Conservation (phyloP, 2,888 invertebrate genomes). For the Zonitis immaculata region DNA sequence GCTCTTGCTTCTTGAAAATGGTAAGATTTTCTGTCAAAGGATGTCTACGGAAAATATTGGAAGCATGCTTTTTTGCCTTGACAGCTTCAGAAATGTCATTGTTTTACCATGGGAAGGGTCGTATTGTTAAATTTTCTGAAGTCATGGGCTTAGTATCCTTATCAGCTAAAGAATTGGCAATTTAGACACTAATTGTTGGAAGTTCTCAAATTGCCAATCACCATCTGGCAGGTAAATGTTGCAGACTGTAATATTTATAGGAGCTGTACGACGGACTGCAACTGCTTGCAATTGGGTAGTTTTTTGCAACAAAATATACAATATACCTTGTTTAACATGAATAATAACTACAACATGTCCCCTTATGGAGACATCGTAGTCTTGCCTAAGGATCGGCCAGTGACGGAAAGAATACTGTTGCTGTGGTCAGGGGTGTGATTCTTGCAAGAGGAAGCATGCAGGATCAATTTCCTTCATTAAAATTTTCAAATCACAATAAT, state of each 20-base stretch:
- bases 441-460: background rate
- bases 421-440: background rate
- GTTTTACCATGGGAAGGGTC: slow-evolving; percentile 10
- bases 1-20: slow-evolving; percentile 8
- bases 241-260: background rate
- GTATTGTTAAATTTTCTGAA: background rate
- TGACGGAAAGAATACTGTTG: background rate
- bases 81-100: background rate
- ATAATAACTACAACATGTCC: too few relatives aligned
- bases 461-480: background rate
- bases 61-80: slow-evolving; percentile 6
- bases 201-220: too few relatives aligned
- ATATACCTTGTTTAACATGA: background rate
- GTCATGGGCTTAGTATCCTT: background rate
- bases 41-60: slow-evolving; percentile 6
- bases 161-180: background rate
- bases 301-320: background rate
- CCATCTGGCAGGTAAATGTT: too few relatives aligned
- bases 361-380: background rate
- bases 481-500: background rate
- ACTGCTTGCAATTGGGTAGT: background rate
- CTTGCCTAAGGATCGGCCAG: background rate
- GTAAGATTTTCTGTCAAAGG: slow-evolving; percentile 8
- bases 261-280: background rate
- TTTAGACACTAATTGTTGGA: too few relatives aligned